A percentile compares a stretch with the other conserved stretches of the same genome.
Evolutionary conservation across 2,888 invertebrate species (phyloP).

Genomic region (Rhamnusium bicolor): DNA sequence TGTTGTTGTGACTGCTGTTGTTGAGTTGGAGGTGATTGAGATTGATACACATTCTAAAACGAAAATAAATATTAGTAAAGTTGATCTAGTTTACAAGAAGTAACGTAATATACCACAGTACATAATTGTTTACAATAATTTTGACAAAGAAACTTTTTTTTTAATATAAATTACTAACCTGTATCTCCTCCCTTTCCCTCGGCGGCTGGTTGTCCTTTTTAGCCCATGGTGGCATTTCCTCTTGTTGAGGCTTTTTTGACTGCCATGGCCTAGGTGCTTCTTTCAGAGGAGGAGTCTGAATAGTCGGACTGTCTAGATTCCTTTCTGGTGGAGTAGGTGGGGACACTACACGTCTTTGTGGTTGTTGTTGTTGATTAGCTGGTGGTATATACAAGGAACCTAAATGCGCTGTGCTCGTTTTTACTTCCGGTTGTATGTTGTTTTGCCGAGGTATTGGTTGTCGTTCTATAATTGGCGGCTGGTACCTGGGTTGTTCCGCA

Average conservation of each 20-base stretch:
- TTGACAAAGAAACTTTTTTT: background rate
- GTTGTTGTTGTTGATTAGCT: slow-evolving; percentile 54
- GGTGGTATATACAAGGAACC: slow-evolving; percentile 76
- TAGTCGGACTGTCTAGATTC: slow-evolving; percentile 64
- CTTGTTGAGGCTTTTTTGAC: slow-evolving; percentile 68
- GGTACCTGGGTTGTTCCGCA: slow-evolving; percentile 59
- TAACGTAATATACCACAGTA: too few relatives aligned
- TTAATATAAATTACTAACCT: slow-evolving; percentile 14
- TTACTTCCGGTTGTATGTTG: slow-evolving; percentile 50
- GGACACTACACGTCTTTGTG: slow-evolving; percentile 49
- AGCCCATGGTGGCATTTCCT: slow-evolving; percentile 74
- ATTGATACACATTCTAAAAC: slow-evolving; percentile 24
- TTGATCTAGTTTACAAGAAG: background rate
- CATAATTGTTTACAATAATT: too few relatives aligned
- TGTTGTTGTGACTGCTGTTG: slow-evolving; percentile 39
- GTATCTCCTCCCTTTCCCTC: slow-evolving; percentile 23
- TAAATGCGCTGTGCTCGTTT: slow-evolving; percentile 66
- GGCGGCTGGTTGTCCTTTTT: slow-evolving; percentile 54
- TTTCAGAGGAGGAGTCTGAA: slow-evolving; percentile 71
- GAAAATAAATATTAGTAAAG: background rate
- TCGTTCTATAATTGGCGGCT: slow-evolving; percentile 58
- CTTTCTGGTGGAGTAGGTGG: slow-evolving; percentile 58
- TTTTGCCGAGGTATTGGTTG: slow-evolving; percentile 46
- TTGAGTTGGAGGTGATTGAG: slow-evolving; percentile 40
- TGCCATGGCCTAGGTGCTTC: slow-evolving; percentile 78